These are phyloP conservation scores for Nudaria mundana DNA, from an alignment of 2,888 invertebrate genomes.

Conservation along the genomic window DNA sequence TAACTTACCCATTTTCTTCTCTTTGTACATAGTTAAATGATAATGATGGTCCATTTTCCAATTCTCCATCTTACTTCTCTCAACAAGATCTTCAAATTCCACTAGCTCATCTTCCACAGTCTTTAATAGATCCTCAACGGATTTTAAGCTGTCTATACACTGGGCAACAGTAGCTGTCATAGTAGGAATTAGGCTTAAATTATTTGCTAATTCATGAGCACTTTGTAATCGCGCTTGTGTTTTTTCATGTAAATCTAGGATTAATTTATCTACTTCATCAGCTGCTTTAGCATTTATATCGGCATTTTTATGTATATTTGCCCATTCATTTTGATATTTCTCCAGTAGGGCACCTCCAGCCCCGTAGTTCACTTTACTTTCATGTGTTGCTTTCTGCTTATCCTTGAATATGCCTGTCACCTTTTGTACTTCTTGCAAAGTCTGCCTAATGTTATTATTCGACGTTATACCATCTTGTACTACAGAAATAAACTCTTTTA, in stretches of 20 bases:
- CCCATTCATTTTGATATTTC: constrained; percentile 88
- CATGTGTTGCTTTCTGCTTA: constrained; percentile 52
- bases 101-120: constrained; percentile 84
- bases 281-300: constrained; percentile 85
- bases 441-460: constrained; percentile 65
- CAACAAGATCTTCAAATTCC: constrained; percentile 85
- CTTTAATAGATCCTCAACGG: constrained; percentile 80
- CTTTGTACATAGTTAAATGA: constrained; percentile 86
- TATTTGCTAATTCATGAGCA: constrained; percentile 60
- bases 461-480: constrained; percentile 71
- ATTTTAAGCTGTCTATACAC: constrained; percentile 74
- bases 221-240: constrained; percentile 55
- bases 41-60: constrained; percentile 87
- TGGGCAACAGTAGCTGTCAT: constrained; percentile 70
- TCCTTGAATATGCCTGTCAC: constrained; percentile 70
- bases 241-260: constrained; percentile 56
- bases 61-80: constrained; percentile 85
- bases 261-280: constrained; percentile 71
- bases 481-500: constrained; percentile 73
- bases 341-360: constrained; percentile 86
- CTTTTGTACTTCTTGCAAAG: constrained; percentile 70
- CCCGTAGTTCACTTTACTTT: constrained; percentile 72
- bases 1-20: constrained; percentile 85
- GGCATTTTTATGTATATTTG: constrained; percentile 84
- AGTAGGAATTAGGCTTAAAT: constrained; percentile 57